Conservation (phyloP, 2,888 invertebrate genomes). For the Aplocera efformata region DNA sequence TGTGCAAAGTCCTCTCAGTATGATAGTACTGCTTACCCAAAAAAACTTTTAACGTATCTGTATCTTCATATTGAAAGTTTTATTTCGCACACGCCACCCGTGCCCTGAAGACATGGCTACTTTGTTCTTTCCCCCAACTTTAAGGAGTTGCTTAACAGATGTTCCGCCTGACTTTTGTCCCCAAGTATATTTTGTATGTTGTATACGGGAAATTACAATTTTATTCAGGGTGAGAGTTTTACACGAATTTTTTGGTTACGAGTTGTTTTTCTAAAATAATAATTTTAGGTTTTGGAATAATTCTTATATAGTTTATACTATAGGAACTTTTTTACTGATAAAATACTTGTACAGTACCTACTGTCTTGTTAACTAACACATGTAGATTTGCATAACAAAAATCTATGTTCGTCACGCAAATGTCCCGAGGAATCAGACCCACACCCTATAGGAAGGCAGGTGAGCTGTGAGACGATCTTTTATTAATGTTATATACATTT, state of each 20-base stretch:
- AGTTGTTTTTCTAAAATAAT: no score
- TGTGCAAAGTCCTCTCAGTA: constrained; percentile 6
- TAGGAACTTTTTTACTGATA: no score
- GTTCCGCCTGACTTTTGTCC: constrained; percentile 65
- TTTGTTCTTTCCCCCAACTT: constrained; percentile 66
- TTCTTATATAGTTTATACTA: no score
- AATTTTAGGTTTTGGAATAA: no score
- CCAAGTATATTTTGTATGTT: constrained; percentile 48
- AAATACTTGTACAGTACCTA: no score
- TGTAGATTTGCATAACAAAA: no score
- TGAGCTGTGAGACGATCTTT: no score
- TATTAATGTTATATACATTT: no score
- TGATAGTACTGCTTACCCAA: constrained; percentile 17
- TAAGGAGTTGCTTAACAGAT: constrained; percentile 70
- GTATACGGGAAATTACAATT: constrained; percentile 34
- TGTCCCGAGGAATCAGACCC: no score
- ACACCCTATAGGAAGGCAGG: no score
- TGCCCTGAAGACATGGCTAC: constrained; percentile 62
- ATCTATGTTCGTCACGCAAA: no score
- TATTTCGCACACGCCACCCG: constrained; percentile 31
- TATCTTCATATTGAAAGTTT: constrained; percentile 62
- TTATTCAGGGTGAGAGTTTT: constrained; percentile 20
- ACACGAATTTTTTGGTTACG: not conserved
- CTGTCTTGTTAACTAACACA: no score
- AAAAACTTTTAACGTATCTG: constrained; percentile 21